These are phyloP conservation scores for Dynastes maya DNA, from an alignment of 2,888 invertebrate species.

Conservation along the genomic window DNA sequence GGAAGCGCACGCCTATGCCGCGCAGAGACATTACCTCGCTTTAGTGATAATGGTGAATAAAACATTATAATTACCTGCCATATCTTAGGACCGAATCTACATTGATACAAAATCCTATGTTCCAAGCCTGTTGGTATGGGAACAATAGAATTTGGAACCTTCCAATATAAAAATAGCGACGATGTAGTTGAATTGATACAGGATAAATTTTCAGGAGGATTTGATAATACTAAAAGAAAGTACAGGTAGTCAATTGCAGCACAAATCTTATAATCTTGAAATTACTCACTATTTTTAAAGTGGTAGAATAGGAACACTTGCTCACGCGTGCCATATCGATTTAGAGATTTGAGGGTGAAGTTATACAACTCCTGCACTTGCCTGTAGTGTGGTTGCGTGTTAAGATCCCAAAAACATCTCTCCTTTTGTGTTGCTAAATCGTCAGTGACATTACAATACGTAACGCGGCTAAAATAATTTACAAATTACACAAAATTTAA, in stretches of 20 bases:
- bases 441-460: conserved; percentile 50
- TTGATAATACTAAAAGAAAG: conserved; percentile 70
- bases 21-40: no score
- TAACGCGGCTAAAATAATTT: conserved; percentile 42
- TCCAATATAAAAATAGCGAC: conserved; percentile 72
- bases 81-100: conserved; percentile 70
- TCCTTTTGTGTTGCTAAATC: conserved; percentile 60
- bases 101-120: conserved; percentile 73
- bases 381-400: conserved; percentile 73
- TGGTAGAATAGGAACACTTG: conserved; percentile 76
- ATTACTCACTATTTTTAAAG: conserved; percentile 70
- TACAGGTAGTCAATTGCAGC: conserved; percentile 37
- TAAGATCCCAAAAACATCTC: conserved; percentile 72
- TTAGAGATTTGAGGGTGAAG: conserved; percentile 76
- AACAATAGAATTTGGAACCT: conserved; percentile 70
- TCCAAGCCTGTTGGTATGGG: conserved; percentile 72
- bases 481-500: not conserved
- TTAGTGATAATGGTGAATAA: not conserved
- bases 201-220: conserved; percentile 71
- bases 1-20: no score
- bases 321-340: conserved; percentile 74
- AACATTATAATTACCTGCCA: conserved; percentile 67
- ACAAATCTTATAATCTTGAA: not conserved
- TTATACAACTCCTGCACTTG: conserved; percentile 72
- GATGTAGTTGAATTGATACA: conserved; percentile 70